Conservation (phyloP, 2,113 vertebrate species). For the Perccottus glenii region DNA sequence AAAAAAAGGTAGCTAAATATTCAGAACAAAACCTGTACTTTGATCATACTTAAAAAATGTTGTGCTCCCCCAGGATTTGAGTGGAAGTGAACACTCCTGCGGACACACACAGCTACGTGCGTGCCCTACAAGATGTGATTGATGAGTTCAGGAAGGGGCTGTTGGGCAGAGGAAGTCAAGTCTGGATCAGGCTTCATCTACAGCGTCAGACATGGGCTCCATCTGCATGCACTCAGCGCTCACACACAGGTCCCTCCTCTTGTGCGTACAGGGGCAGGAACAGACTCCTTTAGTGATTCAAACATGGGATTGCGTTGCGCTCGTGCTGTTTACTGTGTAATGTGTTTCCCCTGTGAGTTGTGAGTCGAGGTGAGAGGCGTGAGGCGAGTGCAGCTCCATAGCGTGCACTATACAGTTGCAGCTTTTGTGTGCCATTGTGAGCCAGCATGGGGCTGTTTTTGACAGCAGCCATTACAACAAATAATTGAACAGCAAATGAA, state of each 20-base stretch:
- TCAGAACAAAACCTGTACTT: neutral
- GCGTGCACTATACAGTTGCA: slow-evolving; percentile 29
- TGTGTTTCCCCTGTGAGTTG: slow-evolving; percentile 37
- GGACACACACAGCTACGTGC: slow-evolving; percentile 15
- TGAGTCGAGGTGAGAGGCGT: slow-evolving; percentile 46
- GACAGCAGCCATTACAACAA: slow-evolving; percentile 78
- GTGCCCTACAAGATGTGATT: slow-evolving; percentile 62
- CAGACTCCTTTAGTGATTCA: slow-evolving; percentile 18
- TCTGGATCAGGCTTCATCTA: slow-evolving; percentile 69
- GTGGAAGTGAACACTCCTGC: slow-evolving; percentile 7
- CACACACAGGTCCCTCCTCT: slow-evolving; percentile 7
- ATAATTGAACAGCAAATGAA: slow-evolving; percentile 82
- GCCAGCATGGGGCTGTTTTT: slow-evolving; percentile 60
- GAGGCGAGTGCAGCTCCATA: slow-evolving; percentile 14
- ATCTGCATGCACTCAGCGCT: slow-evolving; percentile 69
- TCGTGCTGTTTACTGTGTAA: slow-evolving; percentile 40
- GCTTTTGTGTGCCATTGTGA: slow-evolving; percentile 42
- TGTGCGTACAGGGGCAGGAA: slow-evolving; percentile 15
- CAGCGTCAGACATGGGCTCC: slow-evolving; percentile 56
- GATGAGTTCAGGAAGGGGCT: slow-evolving; percentile 75
- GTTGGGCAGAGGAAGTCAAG: slow-evolving; percentile 74
- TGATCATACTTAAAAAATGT: neutral
- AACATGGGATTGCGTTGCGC: slow-evolving; percentile 44
- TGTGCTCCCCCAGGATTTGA: neutral
- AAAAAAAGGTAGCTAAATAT: too few species aligned